Base-by-base conservation (phyloP, 2,113 vertebrate species). In the Pelodiscus sinensis region DNA sequence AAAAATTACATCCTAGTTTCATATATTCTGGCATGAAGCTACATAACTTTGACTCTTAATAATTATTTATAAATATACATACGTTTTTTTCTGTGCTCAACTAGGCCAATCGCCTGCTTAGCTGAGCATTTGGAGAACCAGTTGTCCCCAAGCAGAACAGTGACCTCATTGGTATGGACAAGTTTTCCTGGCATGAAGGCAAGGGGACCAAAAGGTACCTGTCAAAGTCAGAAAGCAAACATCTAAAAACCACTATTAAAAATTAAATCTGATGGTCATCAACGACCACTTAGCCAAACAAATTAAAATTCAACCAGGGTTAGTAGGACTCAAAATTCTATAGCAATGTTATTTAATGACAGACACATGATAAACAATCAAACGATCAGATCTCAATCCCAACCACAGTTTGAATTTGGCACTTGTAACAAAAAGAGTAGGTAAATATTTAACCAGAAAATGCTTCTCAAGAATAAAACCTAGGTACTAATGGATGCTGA, bases 131-230 rank as follows among this genome's bases (percentile, higher is more conserved):
- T 99, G 35, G 99, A 97, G 94, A 99, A 99, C 99, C 99, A 99
- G 97, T 99, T 99, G 97, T 99, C 99, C 27, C 99, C 99, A 44
- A 99, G 98, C 87, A 99, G 92, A 91, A 99, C 99, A 0, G 98
- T 99, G 93, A 99, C 94, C 97, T 99, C 99, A 85, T 99, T 99
- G 82, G 99, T 99, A 95, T 98, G 99, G 91, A 99, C 98, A 87
- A 99, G 98, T 62, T 98, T 99, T 96, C 99, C 99, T 11, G 99
- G 99, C 98, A 99, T 99, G 97, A 99, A 99, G 95, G 99, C 99
- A 98, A 99, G 98, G 57, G 99, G 98, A 22, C 99, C 99, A 93
- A 99, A 98, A 15, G 99, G 99, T 95, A 99, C 99, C 99, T 99
- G 97, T 93, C 22, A 94, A 79, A 92, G 77, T 60, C 68, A 95